phyloP scores from a whole-genome alignment of 1,140 invertebrate species.

The Aphelenchoides fujianensis region DNA sequence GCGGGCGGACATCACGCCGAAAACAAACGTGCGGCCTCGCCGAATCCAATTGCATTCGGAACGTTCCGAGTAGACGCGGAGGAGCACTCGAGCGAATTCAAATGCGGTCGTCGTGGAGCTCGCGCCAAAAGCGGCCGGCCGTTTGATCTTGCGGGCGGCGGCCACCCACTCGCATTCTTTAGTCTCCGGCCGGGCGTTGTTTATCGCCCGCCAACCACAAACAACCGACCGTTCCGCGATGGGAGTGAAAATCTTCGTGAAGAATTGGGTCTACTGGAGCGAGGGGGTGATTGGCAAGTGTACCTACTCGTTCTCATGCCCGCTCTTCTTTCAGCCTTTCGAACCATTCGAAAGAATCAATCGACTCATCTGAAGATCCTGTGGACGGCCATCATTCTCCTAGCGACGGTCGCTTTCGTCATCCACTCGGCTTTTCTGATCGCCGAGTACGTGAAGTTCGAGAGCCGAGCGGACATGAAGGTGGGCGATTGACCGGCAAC shows the following conservation, averaged over 20 bases:
- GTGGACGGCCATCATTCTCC: background rate
- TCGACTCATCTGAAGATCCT: background rate
- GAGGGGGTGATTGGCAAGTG: background rate
- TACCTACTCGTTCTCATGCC: background rate
- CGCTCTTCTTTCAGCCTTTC: background rate
- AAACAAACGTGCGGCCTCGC: too few relatives aligned
- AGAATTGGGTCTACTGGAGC: slow-evolving; percentile 14
- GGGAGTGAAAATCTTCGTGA: slow-evolving; percentile 9
- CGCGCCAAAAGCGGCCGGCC: too few relatives aligned
- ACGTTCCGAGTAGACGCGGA: too few relatives aligned
- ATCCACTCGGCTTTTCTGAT: slow-evolving; percentile 1
- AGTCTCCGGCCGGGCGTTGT: too few relatives aligned
- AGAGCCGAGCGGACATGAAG: background rate
- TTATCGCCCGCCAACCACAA: too few relatives aligned
- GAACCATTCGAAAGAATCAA: background rate
- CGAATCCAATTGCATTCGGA: too few relatives aligned
- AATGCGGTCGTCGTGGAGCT: too few relatives aligned
- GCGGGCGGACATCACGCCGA: too few relatives aligned
- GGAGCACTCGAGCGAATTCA: too few relatives aligned
- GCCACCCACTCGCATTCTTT: too few relatives aligned
- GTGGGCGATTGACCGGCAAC: background rate
- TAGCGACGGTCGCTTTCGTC: background rate
- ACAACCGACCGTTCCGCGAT: too few relatives aligned
- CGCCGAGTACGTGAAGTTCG: background rate
- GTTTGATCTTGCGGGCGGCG: too few relatives aligned